These are phyloP conservation scores for Mionectes macconnelli DNA, from an alignment of 2,113 vertebrate genomes.

Conservation along the genomic window DNA sequence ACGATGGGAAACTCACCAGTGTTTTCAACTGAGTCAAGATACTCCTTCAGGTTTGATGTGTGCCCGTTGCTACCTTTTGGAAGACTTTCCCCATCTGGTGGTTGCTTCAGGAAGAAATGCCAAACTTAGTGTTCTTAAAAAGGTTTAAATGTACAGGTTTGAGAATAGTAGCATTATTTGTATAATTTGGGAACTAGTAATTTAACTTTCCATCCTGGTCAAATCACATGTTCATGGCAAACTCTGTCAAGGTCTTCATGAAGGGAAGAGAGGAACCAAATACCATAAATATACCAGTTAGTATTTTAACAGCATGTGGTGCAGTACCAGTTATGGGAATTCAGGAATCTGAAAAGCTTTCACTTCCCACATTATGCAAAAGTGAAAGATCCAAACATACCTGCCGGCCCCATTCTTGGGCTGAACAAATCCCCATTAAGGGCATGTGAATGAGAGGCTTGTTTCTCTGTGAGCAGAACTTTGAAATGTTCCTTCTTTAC, in stretches of 20 bases:
- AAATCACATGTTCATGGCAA: background rate
- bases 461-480: background rate
- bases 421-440: background rate
- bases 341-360: background rate
- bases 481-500: background rate
- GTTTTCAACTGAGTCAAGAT: background rate
- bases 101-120: background rate
- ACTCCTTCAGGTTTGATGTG: background rate
- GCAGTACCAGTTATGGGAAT: background rate
- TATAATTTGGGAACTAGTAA: background rate
- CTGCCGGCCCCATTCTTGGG: background rate
- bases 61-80: background rate
- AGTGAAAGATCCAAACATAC: background rate
- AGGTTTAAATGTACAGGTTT: background rate
- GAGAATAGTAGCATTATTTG: background rate
- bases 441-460: background rate
- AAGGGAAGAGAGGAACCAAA: background rate
- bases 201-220: background rate
- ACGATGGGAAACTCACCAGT: fast-evolving
- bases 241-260: background rate
- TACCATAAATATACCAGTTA: background rate
- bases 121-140: background rate
- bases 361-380: background rate
- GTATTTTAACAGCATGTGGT: background rate
- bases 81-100: background rate